These are phyloP conservation scores for Tryphoninae sp. DNA, from an alignment of 2,888 invertebrate species.

Conservation along the genomic window DNA sequence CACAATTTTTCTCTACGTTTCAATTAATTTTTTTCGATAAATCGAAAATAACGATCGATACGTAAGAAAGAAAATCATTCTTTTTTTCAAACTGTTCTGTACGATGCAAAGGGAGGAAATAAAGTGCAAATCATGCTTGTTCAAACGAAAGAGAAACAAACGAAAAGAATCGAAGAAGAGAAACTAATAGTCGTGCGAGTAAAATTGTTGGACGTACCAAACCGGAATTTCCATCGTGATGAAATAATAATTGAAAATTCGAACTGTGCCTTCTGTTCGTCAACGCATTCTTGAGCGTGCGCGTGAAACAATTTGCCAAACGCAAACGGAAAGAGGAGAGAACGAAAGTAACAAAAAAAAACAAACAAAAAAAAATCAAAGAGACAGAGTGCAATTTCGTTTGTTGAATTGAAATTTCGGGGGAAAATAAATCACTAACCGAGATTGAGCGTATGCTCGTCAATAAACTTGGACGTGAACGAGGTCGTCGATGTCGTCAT, in stretches of 20 bases:
- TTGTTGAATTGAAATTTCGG: conserved; percentile 25
- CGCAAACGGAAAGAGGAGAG: not conserved
- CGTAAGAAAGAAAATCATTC: not conserved
- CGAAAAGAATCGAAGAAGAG: not conserved
- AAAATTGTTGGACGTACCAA: too few relatives aligned
- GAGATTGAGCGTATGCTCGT: conserved; percentile 67
- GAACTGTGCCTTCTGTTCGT: too few relatives aligned
- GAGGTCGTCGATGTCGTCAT: conserved; percentile 69
- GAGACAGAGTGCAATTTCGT: conserved; percentile 16
- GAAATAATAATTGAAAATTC: too few relatives aligned
- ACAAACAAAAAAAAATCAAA: conserved; percentile 25
- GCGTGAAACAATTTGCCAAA: not conserved
- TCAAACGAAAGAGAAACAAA: not conserved
- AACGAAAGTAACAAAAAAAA: conserved; percentile 2
- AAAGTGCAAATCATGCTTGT: conserved; percentile 26
- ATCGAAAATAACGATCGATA: not conserved
- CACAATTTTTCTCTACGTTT: not conserved
- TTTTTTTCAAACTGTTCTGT: not conserved
- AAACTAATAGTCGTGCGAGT: not conserved
- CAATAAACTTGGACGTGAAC: conserved; percentile 68
- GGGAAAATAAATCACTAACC: conserved; percentile 63
- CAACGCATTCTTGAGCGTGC: too few relatives aligned
- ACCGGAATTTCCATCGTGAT: too few relatives aligned
- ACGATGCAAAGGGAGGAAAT: conserved; percentile 18
- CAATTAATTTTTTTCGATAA: not conserved